Conservation (phyloP, 2,888 invertebrate genomes). For the Lysandra coridon region DNA sequence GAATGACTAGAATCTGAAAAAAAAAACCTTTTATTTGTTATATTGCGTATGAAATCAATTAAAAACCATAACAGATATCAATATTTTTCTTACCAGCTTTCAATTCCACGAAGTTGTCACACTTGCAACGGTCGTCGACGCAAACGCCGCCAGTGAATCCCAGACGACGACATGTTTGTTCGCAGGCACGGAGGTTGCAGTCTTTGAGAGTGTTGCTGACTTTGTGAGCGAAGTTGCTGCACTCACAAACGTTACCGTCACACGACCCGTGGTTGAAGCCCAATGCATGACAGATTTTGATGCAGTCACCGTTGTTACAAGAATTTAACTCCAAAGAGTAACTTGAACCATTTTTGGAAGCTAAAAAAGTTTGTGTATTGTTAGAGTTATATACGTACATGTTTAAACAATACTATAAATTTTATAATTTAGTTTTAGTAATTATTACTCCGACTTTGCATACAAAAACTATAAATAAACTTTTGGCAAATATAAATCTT, state of each 20-base stretch:
- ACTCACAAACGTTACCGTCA: constrained; percentile 14
- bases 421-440: too few relatives aligned
- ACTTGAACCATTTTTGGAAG: background rate
- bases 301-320: background rate
- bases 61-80: too few relatives aligned
- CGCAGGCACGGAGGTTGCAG: constrained; percentile 44
- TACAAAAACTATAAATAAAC: too few relatives aligned
- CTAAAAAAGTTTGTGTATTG: background rate
- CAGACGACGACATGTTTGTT: constrained; percentile 49
- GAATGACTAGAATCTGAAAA: too few relatives aligned
- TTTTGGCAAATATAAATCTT: too few relatives aligned
- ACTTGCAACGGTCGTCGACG: constrained; percentile 40
- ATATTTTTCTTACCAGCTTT: too few relatives aligned
- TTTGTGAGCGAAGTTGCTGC: background rate
- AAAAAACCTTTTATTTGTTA: too few relatives aligned
- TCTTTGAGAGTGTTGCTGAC: background rate
- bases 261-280: background rate
- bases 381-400: too few relatives aligned
- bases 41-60: too few relatives aligned
- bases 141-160: constrained; percentile 48
- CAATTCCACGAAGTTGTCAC: constrained; percentile 40
- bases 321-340: background rate
- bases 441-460: too few relatives aligned
- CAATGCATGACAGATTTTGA: background rate
- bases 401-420: too few relatives aligned